A percentile compares a stretch with the other conserved stretches of the same genome.
Conservation (phyloP, 2,888 invertebrate genomes). For the Eumacrocentrus americanus region DNA sequence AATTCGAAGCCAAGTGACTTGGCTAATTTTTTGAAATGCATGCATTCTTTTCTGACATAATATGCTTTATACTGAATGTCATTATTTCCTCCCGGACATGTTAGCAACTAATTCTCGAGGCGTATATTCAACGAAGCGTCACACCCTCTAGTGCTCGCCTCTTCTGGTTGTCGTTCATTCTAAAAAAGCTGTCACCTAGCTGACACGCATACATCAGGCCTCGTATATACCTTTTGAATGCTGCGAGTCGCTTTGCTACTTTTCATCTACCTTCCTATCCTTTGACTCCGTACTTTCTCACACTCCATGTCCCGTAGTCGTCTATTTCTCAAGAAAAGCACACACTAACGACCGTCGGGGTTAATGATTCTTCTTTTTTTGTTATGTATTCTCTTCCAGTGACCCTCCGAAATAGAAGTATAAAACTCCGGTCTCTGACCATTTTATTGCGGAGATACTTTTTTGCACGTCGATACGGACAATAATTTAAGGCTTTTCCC, state of each 20-base stretch:
- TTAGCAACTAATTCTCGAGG: constrained; percentile 13
- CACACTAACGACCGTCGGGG: constrained; percentile 42
- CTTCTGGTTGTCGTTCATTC: too few relatives aligned
- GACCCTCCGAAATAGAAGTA: constrained; percentile 25
- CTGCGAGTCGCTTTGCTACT: constrained; percentile 35
- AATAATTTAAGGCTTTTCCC: too few relatives aligned
- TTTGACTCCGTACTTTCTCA: too few relatives aligned
- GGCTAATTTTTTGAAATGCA: too few relatives aligned
- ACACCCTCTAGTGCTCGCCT: constrained; percentile 24
- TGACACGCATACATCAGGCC: constrained; percentile 30
- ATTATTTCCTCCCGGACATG: background rate
- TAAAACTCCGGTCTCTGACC: constrained; percentile 14
- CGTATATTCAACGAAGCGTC: constrained; percentile 13
- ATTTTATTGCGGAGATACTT: too few relatives aligned
- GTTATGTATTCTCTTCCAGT: constrained; percentile 19
- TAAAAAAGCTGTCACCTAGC: constrained; percentile 40
- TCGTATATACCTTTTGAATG: constrained; percentile 21
- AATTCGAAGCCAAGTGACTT: too few relatives aligned
- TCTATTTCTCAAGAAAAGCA: constrained; percentile 35
- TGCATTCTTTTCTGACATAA: too few relatives aligned
- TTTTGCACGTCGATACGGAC: too few relatives aligned
- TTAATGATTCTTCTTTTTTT: constrained; percentile 46
- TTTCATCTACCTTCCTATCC: constrained; percentile 23
- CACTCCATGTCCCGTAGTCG: constrained; percentile 12
- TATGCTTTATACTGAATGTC: too few relatives aligned